Evolutionary conservation across 2,797 vertebrate species (phyloP).

Genomic region (Lindbergichthys nudifrons): DNA sequence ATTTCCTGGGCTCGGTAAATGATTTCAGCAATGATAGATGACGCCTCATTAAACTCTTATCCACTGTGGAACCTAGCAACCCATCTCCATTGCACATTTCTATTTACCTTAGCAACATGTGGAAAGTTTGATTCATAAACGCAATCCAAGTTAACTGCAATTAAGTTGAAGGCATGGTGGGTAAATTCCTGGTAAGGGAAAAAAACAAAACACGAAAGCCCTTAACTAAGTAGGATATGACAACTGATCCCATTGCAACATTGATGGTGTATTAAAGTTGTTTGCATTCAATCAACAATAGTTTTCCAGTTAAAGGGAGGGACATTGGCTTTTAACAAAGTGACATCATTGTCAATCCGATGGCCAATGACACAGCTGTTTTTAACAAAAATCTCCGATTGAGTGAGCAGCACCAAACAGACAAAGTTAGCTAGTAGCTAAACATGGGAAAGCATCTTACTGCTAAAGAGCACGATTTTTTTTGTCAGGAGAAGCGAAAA

Average conservation of each 20-base stretch:
- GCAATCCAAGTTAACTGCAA: background rate
- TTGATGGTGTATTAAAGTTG: background rate
- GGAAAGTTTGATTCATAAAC: conserved; percentile 23
- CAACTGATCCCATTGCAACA: background rate
- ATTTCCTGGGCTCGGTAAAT: conserved; percentile 36
- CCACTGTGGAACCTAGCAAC: conserved; percentile 15
- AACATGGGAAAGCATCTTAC: background rate
- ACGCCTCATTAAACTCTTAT: conserved; percentile 57
- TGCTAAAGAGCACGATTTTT: background rate
- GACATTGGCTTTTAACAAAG: background rate
- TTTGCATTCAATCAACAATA: background rate
- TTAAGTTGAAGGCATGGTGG: background rate
- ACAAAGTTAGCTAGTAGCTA: background rate
- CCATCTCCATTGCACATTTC: conserved; percentile 29
- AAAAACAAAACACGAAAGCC: background rate
- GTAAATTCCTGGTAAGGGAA: background rate
- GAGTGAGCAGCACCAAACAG: background rate
- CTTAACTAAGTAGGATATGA: background rate
- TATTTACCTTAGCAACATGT: conserved; percentile 30
- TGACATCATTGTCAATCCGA: background rate
- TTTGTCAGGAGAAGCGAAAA: background rate
- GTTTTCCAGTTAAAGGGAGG: background rate
- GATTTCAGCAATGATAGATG: conserved; percentile 28
- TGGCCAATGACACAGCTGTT: background rate
- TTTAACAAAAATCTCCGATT: background rate